These are phyloP conservation scores for Neoitamus cyanurus DNA, from an alignment of 2,888 invertebrate species.

Conservation along the genomic window DNA sequence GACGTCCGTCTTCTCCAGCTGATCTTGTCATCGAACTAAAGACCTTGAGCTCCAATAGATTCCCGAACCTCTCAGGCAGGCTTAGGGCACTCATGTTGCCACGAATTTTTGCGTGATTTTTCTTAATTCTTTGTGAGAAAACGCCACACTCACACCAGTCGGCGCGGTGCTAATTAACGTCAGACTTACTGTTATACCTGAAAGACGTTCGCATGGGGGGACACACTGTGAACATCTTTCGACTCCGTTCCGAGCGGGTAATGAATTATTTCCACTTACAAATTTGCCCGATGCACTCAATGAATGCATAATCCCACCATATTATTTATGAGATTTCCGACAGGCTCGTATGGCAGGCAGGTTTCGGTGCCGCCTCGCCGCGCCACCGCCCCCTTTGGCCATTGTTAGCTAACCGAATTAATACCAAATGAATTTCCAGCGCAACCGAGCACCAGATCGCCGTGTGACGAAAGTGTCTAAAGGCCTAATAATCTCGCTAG, in stretches of 20 bases:
- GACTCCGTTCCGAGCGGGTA: neutral
- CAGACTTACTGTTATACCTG: neutral
- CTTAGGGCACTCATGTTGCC: neutral
- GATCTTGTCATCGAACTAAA: neutral
- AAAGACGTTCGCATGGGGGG: neutral
- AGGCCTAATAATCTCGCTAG: conserved; percentile 30
- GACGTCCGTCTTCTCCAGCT: neutral
- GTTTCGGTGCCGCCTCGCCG: neutral
- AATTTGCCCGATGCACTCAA: conserved; percentile 17
- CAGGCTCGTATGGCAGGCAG: neutral
- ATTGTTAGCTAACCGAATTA: conserved; percentile 18
- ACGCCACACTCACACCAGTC: neutral
- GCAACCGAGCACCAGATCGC: neutral
- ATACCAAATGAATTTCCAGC: conserved; percentile 19
- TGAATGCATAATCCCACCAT: conserved; percentile 32
- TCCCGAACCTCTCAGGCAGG: neutral
- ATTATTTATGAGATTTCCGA: conserved; percentile 36
- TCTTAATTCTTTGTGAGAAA: neutral
- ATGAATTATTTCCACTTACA: conserved; percentile 17
- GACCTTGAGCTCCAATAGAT: neutral
- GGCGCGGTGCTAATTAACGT: neutral
- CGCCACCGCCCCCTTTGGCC: neutral
- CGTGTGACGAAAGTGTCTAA: conserved; percentile 4
- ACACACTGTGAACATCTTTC: neutral
- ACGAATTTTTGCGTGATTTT: neutral